Evolutionary conservation across 2,113 vertebrate genomes (phyloP), one percentile per base, ranked within the genome.

Genomic region (Leucopternis melanops): DNA sequence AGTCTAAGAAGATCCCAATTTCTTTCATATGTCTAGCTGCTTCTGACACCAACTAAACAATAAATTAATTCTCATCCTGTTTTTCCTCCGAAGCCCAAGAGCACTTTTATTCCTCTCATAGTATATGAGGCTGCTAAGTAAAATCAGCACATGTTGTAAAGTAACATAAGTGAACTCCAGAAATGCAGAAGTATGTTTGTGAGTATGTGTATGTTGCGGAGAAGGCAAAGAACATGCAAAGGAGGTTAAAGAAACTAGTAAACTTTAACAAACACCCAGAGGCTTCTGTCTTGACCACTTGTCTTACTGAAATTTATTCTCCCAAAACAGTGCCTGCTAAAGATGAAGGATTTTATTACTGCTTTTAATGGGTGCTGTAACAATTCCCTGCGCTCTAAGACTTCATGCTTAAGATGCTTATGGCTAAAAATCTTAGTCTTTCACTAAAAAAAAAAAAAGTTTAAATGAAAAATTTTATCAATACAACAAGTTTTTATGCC

Each of bases 21-120:
- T 93, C 52, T 87, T 93, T 91, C 65, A 50, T 29, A 87, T 34
- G 50, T 81, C 80, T 94, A 89, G 86, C 59, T 89, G 72, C 70
- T 91, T 86, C 81, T 89, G 84, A 94, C 61, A 86, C n/a, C 36
- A 95, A 72, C 27, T 38, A 70, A 92, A 91, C 44, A 91, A 93
- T 44, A 92, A 95, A 94, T 84, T 89, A 94, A 72, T 82, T 92
- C 71, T 88, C 50, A 40, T 80, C 78, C 36, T 80, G 17, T 32
- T 86, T 73, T 93, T n/a, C 49, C 42, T 88, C 92, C 73, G 62
- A 88, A 95, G 81, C 69, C 90, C 85, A 88, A 73, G 63, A 96
- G 90, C 26, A 72, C 52, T 80, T 95, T 90, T 49, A 91, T 47
- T 42, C 74, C 54, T 55, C 81, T 88, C 54, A 66, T 3, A 32